Base-by-base conservation (phyloP, 1,140 invertebrate species). In the Potamilus streckersoni region DNA sequence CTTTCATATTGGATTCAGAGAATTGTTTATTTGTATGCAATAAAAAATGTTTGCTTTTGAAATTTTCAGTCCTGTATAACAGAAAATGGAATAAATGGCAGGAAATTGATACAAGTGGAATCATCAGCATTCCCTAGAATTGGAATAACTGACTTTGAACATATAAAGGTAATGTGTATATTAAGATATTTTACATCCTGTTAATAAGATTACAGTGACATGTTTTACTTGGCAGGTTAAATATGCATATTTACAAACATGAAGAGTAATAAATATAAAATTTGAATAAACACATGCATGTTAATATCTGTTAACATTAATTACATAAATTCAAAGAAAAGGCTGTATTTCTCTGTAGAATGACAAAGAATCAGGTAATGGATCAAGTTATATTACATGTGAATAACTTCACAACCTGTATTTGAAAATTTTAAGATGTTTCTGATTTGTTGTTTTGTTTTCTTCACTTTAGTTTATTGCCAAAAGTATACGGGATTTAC, bases 91-190 rank as follows among this genome's bases (percentile, higher is more conserved):
- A 86, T 90, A 12, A 80, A 89, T 82, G 89, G 89, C 57, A 81
- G 86, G 62, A 84, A 85, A 69, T 71, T 90, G 19, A 86, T 90
- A 14, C 71, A 78, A 38, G 73, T 89, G 38, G 83, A 89, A 66
- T 85, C 88, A 12, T 87, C 87, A 59, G 82, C 84, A 49, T 82
- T 90, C 62, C 88, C 88, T n/a, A 86, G 85, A 68, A 85, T 90
- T 63, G 89, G 89, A 63, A 89, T 90, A 19, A 86, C 81, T 74
- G 89, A 90, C 76, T 90, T 87, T 84, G 84, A 90, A 79, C 87
- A 90, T 73, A 90, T 90, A 13, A 90, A 90, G 83, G 89, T 89
- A 82, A 80, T 73, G n/a, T 63, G 31, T 56, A 27, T 19, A 56
- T 49, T 49, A 49, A 49, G 6, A 49, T 49, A 11, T 8, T 38